These are phyloP conservation scores for Eurypyga helias DNA, from an alignment of 2,113 vertebrate genomes.

Conservation along the genomic window DNA sequence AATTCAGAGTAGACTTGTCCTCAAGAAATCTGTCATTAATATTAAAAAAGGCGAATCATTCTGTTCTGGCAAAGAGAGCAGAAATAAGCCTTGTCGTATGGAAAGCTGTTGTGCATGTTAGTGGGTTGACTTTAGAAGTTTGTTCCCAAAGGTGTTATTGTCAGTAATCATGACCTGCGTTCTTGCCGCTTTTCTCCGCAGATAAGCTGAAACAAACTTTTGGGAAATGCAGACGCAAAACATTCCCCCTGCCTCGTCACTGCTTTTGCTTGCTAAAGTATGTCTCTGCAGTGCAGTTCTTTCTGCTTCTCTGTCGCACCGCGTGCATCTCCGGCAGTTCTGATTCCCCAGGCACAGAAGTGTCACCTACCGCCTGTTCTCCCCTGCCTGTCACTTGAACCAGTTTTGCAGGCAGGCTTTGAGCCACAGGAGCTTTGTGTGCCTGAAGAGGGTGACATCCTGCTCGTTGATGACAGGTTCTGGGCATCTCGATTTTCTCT, in stretches of 20 bases:
- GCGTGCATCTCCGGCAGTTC: not conserved
- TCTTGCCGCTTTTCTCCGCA: not conserved
- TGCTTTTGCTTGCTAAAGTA: not conserved
- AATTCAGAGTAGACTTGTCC: not conserved
- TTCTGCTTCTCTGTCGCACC: not conserved
- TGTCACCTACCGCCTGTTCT: not conserved
- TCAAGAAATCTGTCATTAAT: not conserved
- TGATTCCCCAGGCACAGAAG: not conserved
- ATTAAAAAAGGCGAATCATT: not conserved
- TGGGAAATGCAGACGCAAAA: not conserved
- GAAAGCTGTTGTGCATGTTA: rapidly evolving
- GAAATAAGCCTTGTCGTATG: not conserved
- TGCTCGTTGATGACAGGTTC: not conserved
- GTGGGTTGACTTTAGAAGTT: not conserved
- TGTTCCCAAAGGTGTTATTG: rapidly evolving
- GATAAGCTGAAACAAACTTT: not conserved
- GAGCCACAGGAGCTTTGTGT: not conserved
- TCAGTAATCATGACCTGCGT: not conserved
- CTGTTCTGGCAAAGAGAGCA: not conserved
- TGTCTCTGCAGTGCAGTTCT: not conserved
- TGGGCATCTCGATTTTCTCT: not conserved
- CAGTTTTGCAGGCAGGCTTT: not conserved
- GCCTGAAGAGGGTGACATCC: not conserved
- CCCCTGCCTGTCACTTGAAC: not conserved
- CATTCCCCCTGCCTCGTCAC: not conserved